A percentile compares a stretch with the other conserved stretches of the same genome.
phyloP scores from a whole-genome alignment of 2,888 invertebrate genomes.

The Mechanitis mazaeus region DNA sequence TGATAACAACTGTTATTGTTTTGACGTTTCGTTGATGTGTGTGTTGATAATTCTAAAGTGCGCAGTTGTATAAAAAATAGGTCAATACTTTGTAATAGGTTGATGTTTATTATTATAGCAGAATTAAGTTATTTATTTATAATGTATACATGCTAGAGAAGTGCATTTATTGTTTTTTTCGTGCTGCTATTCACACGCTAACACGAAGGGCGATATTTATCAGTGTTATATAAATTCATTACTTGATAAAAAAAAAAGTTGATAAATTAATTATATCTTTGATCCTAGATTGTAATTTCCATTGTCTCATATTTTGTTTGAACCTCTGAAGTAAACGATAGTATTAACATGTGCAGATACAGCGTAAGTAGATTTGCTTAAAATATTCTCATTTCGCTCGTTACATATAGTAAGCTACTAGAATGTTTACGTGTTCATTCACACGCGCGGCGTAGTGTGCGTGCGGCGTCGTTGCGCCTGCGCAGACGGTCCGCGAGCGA shows the following conservation, averaged over 20 bases:
- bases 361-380: slow-evolving; percentile 19
- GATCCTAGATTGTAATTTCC: no score
- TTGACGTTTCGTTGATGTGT: slow-evolving; percentile 26
- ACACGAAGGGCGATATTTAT: slow-evolving; percentile 10
- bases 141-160: slow-evolving; percentile 8
- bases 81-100: background rate
- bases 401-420: slow-evolving; percentile 32
- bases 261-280: background rate
- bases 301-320: no score
- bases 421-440: slow-evolving; percentile 70
- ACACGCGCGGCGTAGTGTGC: slow-evolving; percentile 53
- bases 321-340: no score
- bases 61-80: slow-evolving; percentile 15
- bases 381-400: slow-evolving; percentile 25
- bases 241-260: background rate
- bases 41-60: slow-evolving; percentile 23
- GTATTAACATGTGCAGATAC: background rate
- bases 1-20: slow-evolving; percentile 35
- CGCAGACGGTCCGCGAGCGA: slow-evolving; percentile 53
- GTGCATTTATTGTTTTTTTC: slow-evolving; percentile 12
- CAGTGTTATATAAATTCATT: no score
- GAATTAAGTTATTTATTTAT: no score
- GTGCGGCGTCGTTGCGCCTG: slow-evolving; percentile 59
- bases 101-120: no score
- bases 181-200: slow-evolving; percentile 14